Evolutionary conservation across 2,888 invertebrate species (phyloP), one percentile per base, ranked within the genome.

Genomic region (Hypomecis punctinalis): DNA sequence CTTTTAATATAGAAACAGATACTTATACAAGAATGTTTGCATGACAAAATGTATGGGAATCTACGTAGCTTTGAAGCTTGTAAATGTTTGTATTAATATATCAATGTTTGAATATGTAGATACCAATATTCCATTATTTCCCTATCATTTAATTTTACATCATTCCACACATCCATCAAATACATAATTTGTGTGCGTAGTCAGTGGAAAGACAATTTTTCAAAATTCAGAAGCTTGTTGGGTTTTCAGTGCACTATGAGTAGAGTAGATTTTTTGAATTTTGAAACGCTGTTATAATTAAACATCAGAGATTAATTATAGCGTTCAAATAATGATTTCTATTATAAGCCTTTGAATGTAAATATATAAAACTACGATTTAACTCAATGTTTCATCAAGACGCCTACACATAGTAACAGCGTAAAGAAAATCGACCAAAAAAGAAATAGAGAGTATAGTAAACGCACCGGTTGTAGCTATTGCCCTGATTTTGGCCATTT

Each of bases 121-220:
- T 45, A 56, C 62, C 11, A 63, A 45, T 43, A 10, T 43, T 56
- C 45, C 60, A 67, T 53, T 40, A 49, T 46, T n/a, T 53, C 58
- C 58, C 56, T 43, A 43, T 56, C 58, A 70, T 52, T 57, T 63
- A 47, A 45, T 59, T 59, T 58, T 35, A 49, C 35, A 59, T 59
- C 58, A 59, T 63, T 54, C 54, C 58, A 59, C 40, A 54, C 36
- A 52, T 63, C 52, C 48, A 59, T 59, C 48, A 53, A 37, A 62
- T n/a, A 59, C 65, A 63, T 58, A 60, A 56, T 61, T 33, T 59
- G 42, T 55, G 59, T 59, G 35, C 49, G 55, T 64, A 58, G 39
- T 6, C 40, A 79, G 85, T 87, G 86, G 86, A 87, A 88, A 88
- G 88, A 86, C 86, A 87, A 87, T 86, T 75, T 68, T 69, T 62